Evolutionary conservation across 2,888 invertebrate species (phyloP).

Genomic region (Terebella lapidaria): DNA sequence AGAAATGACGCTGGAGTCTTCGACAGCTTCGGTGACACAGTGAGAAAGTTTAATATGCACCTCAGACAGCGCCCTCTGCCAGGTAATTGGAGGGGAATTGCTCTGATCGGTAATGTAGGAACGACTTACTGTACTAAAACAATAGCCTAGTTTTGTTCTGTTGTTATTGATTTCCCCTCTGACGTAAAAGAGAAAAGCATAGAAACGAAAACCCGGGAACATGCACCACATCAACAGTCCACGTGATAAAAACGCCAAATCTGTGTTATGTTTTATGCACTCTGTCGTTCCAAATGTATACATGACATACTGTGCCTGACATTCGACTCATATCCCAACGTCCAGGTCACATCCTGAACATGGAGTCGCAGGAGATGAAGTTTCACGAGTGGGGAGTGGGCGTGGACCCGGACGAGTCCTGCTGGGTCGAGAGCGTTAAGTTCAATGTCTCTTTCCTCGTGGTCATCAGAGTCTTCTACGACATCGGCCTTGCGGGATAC

Average conservation of each 20-base stretch:
- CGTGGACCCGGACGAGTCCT: conserved; percentile 41
- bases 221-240: no score
- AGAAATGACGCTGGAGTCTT: conserved; percentile 25
- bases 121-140: no score
- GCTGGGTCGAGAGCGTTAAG: conserved; percentile 35
- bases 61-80: conserved; percentile 25
- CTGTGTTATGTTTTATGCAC: no score
- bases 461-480: conserved; percentile 40
- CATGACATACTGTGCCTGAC: no score
- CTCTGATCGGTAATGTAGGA: no score
- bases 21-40: conserved; percentile 30
- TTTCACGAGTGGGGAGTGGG: conserved; percentile 34
- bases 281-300: no score
- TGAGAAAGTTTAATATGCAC: conserved; percentile 27
- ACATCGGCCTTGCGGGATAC: conserved; percentile 32
- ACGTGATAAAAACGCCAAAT: no score
- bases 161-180: no score
- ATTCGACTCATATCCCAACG: no score
- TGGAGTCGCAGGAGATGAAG: conserved; percentile 43
- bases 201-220: no score
- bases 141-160: no score
- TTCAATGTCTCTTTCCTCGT: conserved; percentile 38
- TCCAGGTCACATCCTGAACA: conserved; percentile 41
- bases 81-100: conserved; percentile 17
- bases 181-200: no score